These are phyloP conservation scores for Acrobasis repandana DNA, from an alignment of 2,888 invertebrate species.

Conservation along the genomic window DNA sequence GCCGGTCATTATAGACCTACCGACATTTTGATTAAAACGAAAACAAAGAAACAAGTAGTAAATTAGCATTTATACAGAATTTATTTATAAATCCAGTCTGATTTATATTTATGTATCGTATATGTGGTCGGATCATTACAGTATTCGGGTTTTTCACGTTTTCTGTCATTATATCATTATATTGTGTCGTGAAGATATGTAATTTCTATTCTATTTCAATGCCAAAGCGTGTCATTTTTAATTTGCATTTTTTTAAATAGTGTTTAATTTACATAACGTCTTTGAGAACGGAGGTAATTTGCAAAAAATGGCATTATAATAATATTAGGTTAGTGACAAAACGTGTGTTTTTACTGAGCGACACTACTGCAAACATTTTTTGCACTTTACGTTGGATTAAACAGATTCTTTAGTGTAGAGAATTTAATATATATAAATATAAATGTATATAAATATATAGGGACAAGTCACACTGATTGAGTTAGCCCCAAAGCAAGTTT, in stretches of 20 bases:
- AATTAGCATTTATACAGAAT: conserved; percentile 9
- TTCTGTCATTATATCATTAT: neutral
- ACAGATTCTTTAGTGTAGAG: too few species aligned
- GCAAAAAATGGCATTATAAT: neutral
- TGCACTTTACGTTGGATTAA: too few species aligned
- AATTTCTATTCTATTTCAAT: conserved; percentile 12
- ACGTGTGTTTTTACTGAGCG: neutral
- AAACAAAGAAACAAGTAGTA: conserved; percentile 18
- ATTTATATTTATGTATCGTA: conserved; percentile 7
- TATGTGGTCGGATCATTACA: neutral
- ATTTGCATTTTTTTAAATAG: neutral
- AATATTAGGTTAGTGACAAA: neutral
- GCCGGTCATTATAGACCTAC: conserved; percentile 15
- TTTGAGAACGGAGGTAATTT: neutral
- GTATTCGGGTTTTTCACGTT: conserved; percentile 9
- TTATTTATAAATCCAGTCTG: conserved; percentile 9
- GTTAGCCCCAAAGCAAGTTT: too few species aligned
- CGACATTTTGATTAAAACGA: conserved; percentile 21
- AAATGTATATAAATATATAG: too few species aligned
- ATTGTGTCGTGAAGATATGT: neutral
- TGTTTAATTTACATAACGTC: too few species aligned
- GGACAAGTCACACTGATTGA: too few species aligned
- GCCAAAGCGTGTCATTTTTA: neutral
- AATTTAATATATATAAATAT: too few species aligned
- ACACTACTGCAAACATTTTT: neutral